These are phyloP conservation scores for Ornithoptera alexandrae DNA, from an alignment of 2,888 invertebrate species.

Conservation along the genomic window DNA sequence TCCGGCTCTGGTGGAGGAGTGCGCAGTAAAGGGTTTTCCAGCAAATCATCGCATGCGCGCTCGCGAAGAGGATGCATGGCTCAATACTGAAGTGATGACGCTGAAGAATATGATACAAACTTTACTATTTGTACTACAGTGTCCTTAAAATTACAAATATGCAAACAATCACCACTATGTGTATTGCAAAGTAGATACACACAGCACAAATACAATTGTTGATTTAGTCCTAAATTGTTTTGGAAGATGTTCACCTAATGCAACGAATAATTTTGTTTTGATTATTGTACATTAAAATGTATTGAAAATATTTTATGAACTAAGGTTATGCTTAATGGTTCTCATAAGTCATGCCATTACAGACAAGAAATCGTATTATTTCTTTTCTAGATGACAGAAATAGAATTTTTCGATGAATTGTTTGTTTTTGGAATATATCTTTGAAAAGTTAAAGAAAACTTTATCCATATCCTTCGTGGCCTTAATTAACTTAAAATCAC, in stretches of 20 bases:
- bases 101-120: not conserved
- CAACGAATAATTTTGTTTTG: not conserved
- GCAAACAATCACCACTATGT: not conserved
- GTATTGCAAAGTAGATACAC: not conserved
- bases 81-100: not conserved
- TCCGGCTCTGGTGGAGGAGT: slow-evolving; percentile 69
- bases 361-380: not conserved
- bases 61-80: slow-evolving; percentile 62
- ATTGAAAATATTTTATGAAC: not conserved
- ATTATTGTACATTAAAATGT: not conserved
- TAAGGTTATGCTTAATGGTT: not conserved
- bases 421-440: not conserved
- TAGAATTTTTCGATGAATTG: not conserved
- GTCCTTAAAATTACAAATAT: too few relatives aligned
- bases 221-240: not conserved
- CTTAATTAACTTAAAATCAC: too few relatives aligned
- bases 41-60: slow-evolving; percentile 54
- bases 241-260: not conserved
- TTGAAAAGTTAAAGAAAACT: too few relatives aligned
- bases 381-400: not conserved
- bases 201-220: not conserved
- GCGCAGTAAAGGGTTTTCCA: slow-evolving; percentile 54
- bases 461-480: too few relatives aligned
- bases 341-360: not conserved
- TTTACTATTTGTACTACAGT: not conserved